A percentile compares a stretch with the other conserved stretches of the same genome.
phyloP scores from a whole-genome alignment of 2,797 vertebrate genomes.

The Cetoscarus ocellatus region DNA sequence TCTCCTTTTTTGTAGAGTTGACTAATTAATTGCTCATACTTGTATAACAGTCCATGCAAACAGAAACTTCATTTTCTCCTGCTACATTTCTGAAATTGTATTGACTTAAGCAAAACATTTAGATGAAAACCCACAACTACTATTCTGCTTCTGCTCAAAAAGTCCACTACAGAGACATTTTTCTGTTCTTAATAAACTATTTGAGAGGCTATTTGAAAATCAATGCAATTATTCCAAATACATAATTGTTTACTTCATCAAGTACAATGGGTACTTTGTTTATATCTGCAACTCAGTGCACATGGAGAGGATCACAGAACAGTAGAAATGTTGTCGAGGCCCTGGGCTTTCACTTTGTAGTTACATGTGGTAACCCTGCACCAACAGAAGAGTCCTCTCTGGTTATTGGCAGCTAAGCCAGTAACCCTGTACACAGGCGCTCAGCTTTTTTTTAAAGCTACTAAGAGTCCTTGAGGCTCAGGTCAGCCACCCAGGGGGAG shows the following conservation, averaged over 20 bases:
- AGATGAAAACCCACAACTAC: too few species aligned
- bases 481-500: slow-evolving; percentile 55
- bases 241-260: slow-evolving; percentile 4
- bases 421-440: slow-evolving; percentile 47
- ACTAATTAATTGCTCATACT: too few species aligned
- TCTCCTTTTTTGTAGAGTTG: too few species aligned
- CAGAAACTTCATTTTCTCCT: too few species aligned
- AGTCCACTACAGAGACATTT: background rate
- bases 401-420: slow-evolving; percentile 48
- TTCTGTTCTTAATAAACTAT: too few species aligned
- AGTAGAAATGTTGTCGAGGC: slow-evolving; percentile 56
- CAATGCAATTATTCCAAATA: too few species aligned
- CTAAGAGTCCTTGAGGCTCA: slow-evolving; percentile 32
- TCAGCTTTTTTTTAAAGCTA: slow-evolving; percentile 51
- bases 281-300: slow-evolving; percentile 39
- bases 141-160: background rate
- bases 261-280: slow-evolving; percentile 51
- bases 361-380: slow-evolving; percentile 56
- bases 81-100: too few species aligned
- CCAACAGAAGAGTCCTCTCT: slow-evolving; percentile 29
- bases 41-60: too few species aligned
- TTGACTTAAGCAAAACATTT: too few species aligned
- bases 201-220: too few species aligned
- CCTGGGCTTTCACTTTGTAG: slow-evolving; percentile 65
- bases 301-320: slow-evolving; percentile 52